Percentiles rank a stretch among this genome's conserved stretches.
Conservation (phyloP, 2,113 vertebrate genomes). For the Gyps fulvus region DNA sequence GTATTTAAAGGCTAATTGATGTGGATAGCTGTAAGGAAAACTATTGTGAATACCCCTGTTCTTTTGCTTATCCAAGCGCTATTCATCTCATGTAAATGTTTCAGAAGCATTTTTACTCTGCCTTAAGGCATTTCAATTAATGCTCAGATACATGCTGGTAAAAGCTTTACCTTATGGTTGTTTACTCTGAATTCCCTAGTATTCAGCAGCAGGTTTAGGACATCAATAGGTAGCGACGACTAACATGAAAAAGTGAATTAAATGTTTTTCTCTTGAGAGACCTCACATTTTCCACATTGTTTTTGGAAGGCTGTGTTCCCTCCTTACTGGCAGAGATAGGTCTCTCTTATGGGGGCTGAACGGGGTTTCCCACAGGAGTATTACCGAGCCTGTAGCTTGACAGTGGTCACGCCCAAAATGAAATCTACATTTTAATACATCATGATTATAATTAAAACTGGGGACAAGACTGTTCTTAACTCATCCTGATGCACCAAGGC, state of each 20-base stretch:
- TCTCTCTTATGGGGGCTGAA: not conserved
- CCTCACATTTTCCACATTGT: not conserved
- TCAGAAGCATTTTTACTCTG: conserved; percentile 51
- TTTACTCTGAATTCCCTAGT: conserved; percentile 49
- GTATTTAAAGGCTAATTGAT: conserved; percentile 49
- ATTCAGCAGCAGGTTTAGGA: conserved; percentile 20
- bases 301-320: not conserved
- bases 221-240: not conserved
- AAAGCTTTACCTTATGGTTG: conserved; percentile 53
- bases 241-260: conserved; percentile 13
- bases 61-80: conserved; percentile 2
- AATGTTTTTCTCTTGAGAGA: not conserved
- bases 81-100: conserved; percentile 67
- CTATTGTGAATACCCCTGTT: not conserved
- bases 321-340: not conserved
- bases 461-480: not conserved
- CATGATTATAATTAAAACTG: not conserved
- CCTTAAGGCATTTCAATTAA: conserved; percentile 70
- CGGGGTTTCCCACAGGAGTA: not conserved
- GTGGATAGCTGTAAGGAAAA: conserved; percentile 16
- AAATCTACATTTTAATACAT: not conserved
- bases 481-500: not conserved
- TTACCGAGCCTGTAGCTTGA: not conserved
- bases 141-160: conserved; percentile 33
- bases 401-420: not conserved